A percentile compares a stretch with the other conserved stretches of the same genome.
Evolutionary conservation across 2,113 vertebrate species (phyloP).

Genomic region (Rhinichthys klamathensis): DNA sequence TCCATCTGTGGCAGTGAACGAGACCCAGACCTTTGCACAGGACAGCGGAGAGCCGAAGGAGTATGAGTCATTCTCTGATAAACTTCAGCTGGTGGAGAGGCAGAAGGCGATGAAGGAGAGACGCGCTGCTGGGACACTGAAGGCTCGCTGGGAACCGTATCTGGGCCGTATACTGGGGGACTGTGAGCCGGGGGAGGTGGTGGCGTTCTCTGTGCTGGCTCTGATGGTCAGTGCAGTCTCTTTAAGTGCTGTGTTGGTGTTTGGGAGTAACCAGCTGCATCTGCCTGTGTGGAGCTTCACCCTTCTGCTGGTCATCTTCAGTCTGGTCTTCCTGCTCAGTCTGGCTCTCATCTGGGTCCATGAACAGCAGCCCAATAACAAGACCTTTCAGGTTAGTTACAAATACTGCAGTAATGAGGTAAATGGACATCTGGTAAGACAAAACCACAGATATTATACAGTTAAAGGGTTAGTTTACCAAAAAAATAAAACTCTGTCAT

Average conservation of each 20-base stretch:
- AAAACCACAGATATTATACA: not conserved
- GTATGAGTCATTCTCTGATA: constrained; percentile 92
- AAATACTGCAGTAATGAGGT: not conserved
- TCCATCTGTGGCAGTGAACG: constrained; percentile 51
- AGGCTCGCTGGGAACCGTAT: constrained; percentile 84
- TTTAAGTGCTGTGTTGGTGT: constrained; percentile 81
- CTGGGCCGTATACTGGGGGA: constrained; percentile 79
- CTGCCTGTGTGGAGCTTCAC: constrained; percentile 85
- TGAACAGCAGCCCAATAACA: constrained; percentile 81
- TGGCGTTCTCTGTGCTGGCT: constrained; percentile 79
- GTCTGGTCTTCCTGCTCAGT: constrained; percentile 79
- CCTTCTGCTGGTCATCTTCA: constrained; percentile 82
- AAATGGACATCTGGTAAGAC: not conserved
- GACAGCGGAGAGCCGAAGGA: constrained; percentile 77
- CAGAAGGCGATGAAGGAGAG: constrained; percentile 67
- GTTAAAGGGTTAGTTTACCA: no score
- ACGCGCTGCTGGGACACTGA: constrained; percentile 82
- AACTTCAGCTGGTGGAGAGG: constrained; percentile 84
- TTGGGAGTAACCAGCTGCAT: constrained; percentile 79
- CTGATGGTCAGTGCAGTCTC: constrained; percentile 84
- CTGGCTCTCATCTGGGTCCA: constrained; percentile 85
- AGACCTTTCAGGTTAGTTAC: constrained; percentile 87
- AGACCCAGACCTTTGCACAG: constrained; percentile 62
- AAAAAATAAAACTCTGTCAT: no score
- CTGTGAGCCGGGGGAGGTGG: constrained; percentile 82